Percentiles rank a stretch among this genome's conserved stretches.
Conservation (phyloP, 1,140 invertebrate genomes). For the Lasioglossum albipes region DNA sequence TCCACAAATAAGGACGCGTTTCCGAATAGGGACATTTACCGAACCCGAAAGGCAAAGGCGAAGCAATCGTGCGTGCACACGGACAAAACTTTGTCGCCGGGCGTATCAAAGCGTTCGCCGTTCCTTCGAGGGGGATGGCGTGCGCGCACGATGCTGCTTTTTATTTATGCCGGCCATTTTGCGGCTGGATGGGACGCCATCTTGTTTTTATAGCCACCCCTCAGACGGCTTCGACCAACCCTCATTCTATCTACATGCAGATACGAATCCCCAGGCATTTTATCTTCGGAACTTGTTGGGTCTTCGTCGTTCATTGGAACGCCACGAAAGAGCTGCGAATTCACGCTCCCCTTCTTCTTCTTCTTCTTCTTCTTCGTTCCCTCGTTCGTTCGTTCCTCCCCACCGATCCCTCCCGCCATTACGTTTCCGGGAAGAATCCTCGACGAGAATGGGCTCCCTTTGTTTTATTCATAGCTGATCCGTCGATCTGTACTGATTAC, state of each 20-base stretch:
- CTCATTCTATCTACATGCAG: slow-evolving; percentile 42
- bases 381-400: background rate
- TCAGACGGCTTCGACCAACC: slow-evolving; percentile 35
- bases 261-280: slow-evolving; percentile 38
- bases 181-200: slow-evolving; percentile 69
- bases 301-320: slow-evolving; percentile 22
- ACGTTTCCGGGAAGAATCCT: slow-evolving; percentile 8
- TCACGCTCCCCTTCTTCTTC: background rate
- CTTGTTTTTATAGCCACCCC: slow-evolving; percentile 75
- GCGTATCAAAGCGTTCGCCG: slow-evolving; percentile 23
- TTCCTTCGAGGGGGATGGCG: slow-evolving; percentile 19
- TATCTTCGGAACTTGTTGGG: slow-evolving; percentile 21
- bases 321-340: slow-evolving; percentile 19
- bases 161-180: slow-evolving; percentile 76
- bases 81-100: slow-evolving; percentile 12
- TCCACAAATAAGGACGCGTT: no score
- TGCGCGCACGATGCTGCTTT: slow-evolving; percentile 51
- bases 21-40: no score
- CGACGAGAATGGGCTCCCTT: slow-evolving; percentile 1
- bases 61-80: background rate
- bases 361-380: no score
- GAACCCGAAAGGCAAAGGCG: background rate
- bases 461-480: slow-evolving; percentile 66
- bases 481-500: slow-evolving; percentile 52
- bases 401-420: background rate